Evolutionary conservation across 2,797 vertebrate species (phyloP).

Genomic region (Molossus alvarezi): DNA sequence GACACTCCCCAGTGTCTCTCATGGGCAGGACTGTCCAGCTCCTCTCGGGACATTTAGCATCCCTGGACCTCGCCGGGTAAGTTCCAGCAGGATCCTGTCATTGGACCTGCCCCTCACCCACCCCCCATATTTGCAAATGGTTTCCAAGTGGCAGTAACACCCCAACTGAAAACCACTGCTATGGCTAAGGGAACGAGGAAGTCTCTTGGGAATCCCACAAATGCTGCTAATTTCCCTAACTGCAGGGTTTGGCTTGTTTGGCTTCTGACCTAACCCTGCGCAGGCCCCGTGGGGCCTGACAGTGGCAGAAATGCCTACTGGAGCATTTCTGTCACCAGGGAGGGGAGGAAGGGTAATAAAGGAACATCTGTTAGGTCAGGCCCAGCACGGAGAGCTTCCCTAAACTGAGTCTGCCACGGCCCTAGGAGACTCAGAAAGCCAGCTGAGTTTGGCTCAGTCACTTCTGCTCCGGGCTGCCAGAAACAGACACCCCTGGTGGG

Average conservation of each 20-base stretch:
- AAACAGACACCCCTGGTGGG: not conserved
- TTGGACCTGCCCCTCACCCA: not conserved
- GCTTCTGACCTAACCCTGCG: conserved; percentile 46
- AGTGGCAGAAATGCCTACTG: not conserved
- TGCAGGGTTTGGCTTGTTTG: conserved; percentile 45
- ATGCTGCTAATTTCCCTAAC: conserved; percentile 58
- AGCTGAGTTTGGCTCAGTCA: not conserved
- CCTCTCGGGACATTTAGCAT: not conserved
- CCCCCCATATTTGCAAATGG: not conserved
- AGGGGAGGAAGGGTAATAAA: not conserved
- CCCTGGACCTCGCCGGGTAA: not conserved
- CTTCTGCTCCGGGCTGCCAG: not conserved
- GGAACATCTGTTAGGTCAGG: not conserved
- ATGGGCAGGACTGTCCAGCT: not conserved
- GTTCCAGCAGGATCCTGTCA: not conserved
- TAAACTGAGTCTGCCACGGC: not conserved
- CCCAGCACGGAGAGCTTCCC: not conserved
- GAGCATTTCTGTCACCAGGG: not conserved
- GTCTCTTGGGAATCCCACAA: conserved; percentile 51
- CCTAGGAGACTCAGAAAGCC: not conserved
- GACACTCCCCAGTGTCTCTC: not conserved
- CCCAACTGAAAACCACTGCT: not conserved
- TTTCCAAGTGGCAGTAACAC: not conserved
- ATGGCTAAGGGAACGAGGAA: not conserved
- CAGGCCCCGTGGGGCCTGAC: not conserved